Evolutionary conservation across 2,797 vertebrate species (phyloP).

Genomic region (Enteromius treurensis): DNA sequence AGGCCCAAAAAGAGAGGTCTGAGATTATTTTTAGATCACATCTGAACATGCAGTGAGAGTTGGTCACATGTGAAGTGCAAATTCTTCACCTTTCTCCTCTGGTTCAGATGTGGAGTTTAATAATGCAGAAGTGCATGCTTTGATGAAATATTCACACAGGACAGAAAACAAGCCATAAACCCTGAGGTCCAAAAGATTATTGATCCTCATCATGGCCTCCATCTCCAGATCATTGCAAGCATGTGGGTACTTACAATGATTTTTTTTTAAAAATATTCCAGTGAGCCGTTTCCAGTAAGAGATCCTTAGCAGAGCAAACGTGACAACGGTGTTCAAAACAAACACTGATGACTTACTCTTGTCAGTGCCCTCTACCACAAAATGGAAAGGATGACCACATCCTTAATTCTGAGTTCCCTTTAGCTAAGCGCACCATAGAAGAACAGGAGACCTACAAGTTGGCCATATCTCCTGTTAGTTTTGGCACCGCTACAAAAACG

Average conservation of each 20-base stretch:
- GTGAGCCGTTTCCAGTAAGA: conserved; percentile 4
- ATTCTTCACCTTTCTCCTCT: conserved; percentile 31
- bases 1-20: conserved; percentile 3
- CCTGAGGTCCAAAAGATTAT: not conserved
- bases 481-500: conserved; percentile 5
- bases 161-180: conserved; percentile 17
- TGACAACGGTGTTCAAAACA: conserved; percentile 5
- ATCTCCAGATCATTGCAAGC: conserved; percentile 11
- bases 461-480: conserved; percentile 1
- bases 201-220: not conserved
- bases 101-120: conserved; percentile 28
- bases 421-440: not conserved
- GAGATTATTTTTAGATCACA: conserved; percentile 9
- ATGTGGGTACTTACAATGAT: not conserved
- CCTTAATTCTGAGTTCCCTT: conserved; percentile 29
- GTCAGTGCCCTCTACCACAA: not conserved
- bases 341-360: conserved; percentile 9
- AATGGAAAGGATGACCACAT: conserved; percentile 26
- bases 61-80: not conserved
- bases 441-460: conserved; percentile 15
- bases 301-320: not conserved
- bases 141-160: conserved; percentile 53
- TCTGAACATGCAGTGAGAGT: not conserved
- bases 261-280: not conserved
- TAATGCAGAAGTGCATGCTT: conserved; percentile 41